phyloP scores from a whole-genome alignment of 2,888 invertebrate species.

The Resseliella maxima region DNA sequence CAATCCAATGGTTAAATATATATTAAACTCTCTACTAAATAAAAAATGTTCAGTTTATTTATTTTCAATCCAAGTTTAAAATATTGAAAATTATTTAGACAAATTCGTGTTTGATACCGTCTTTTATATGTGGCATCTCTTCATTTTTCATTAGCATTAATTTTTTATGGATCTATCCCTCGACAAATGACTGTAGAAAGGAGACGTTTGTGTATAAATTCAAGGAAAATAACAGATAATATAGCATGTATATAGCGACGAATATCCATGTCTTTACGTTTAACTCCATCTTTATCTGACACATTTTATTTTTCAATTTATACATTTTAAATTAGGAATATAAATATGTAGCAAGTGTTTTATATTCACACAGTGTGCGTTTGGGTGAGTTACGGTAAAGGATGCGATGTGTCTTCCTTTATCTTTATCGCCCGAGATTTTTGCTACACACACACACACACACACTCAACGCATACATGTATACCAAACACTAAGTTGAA shows the following conservation, averaged over 20 bases:
- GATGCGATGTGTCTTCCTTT: slow-evolving; percentile 18
- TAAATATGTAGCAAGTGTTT: slow-evolving; percentile 41
- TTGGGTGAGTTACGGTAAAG: neutral
- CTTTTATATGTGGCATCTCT: neutral
- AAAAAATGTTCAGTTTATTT: neutral
- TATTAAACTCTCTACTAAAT: no score
- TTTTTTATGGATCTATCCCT: neutral
- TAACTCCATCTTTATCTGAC: slow-evolving; percentile 27
- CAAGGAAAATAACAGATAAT: neutral
- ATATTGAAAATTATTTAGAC: neutral
- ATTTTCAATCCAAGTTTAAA: neutral
- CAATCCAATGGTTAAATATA: no score
- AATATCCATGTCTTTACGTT: slow-evolving; percentile 8
- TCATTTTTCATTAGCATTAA: slow-evolving; percentile 38
- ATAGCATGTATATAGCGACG: neutral
- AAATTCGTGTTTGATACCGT: neutral
- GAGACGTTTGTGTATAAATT: neutral
- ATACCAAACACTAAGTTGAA: neutral
- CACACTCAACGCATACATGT: no score
- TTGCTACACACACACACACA: neutral
- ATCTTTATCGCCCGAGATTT: slow-evolving; percentile 34
- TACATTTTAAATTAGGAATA: slow-evolving; percentile 53
- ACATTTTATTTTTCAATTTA: slow-evolving; percentile 55
- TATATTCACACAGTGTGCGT: neutral
- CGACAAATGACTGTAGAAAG: neutral